Percentiles rank a stretch among this genome's conserved stretches.
Conservation (phyloP, 2,113 vertebrate genomes). For the Ranitomeya imitator region DNA sequence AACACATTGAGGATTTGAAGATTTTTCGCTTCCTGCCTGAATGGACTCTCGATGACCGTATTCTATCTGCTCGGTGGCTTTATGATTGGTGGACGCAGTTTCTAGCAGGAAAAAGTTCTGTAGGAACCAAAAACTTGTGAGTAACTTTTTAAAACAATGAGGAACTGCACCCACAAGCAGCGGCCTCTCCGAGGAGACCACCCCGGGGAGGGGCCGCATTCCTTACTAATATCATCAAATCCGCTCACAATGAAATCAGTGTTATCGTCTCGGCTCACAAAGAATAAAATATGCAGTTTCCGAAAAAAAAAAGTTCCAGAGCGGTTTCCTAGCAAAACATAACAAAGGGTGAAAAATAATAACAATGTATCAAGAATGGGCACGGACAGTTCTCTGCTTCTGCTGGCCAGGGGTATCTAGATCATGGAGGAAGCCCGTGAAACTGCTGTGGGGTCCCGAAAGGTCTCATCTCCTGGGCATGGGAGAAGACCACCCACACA, state of each 20-base stretch:
- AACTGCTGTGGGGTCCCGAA: neutral
- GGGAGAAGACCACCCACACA: no score
- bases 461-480: no score
- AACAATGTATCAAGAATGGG: neutral
- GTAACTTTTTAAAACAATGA: neutral
- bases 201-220: slow-evolving; percentile 27
- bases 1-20: no score
- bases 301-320: neutral
- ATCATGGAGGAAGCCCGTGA: neutral
- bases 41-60: neutral
- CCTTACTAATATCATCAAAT: neutral
- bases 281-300: neutral
- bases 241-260: slow-evolving; percentile 17
- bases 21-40: neutral
- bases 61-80: no score
- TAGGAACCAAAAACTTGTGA: neutral
- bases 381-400: neutral
- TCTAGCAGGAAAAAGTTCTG: neutral
- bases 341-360: neutral
- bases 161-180: neutral
- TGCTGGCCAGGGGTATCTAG: neutral
- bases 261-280: neutral
- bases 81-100: neutral
- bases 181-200: neutral
- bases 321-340: slow-evolving; percentile 10